Conservation (phyloP, 2,113 vertebrate genomes). For the Microtus richardsoni region DNA sequence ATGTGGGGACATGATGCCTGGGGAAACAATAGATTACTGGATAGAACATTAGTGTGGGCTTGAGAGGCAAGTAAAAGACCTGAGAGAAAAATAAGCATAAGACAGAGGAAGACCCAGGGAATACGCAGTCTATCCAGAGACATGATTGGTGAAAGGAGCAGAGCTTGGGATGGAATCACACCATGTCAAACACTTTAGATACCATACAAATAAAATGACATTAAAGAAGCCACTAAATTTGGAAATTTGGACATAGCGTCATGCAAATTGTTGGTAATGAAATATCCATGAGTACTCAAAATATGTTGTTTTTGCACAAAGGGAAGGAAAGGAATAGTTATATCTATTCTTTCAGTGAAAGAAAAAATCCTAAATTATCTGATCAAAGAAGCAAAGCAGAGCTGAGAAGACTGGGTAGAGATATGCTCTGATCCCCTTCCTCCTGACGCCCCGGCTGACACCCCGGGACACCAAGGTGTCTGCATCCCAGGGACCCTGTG, state of each 20-base stretch:
- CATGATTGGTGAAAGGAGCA: not conserved
- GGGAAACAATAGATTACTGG: not conserved
- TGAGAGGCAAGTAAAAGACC: not conserved
- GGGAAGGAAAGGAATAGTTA: not conserved
- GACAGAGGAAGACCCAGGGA: not conserved
- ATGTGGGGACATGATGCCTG: not conserved
- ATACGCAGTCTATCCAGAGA: not conserved
- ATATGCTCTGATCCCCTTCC: not conserved
- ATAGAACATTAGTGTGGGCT: not conserved
- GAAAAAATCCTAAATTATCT: not conserved
- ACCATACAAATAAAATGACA: not conserved
- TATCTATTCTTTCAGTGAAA: not conserved
- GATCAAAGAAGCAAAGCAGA: constrained; percentile 5
- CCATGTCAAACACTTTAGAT: not conserved
- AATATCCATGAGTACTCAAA: not conserved
- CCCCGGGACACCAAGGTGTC: not conserved
- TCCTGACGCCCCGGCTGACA: not conserved
- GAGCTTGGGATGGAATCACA: not conserved
- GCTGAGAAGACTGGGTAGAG: not conserved
- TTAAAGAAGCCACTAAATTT: not conserved
- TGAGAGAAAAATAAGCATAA: not conserved
- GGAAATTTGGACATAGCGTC: not conserved
- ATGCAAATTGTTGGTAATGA: not conserved
- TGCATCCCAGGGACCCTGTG: not conserved
- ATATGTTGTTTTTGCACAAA: not conserved